phyloP scores from a whole-genome alignment of 2,888 invertebrate genomes.

The Cheilosia scutellata region DNA sequence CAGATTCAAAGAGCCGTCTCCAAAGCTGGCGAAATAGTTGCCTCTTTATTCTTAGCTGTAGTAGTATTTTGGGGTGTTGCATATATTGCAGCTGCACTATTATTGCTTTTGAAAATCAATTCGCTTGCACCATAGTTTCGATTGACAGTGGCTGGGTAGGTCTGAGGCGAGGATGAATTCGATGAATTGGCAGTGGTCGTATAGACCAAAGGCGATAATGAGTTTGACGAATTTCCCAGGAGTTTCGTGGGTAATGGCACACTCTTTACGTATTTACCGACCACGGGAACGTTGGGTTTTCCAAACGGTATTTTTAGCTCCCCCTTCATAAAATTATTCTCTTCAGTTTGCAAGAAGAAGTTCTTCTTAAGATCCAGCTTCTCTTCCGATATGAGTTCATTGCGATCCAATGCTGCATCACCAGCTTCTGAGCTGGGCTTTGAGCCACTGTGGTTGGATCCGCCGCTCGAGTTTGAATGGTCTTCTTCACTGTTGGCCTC shows the following conservation, averaged over 20 bases:
- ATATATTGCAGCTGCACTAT: slow-evolving; percentile 44
- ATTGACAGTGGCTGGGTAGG: slow-evolving; percentile 38
- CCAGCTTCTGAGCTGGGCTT: slow-evolving; percentile 84
- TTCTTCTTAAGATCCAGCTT: slow-evolving; percentile 82
- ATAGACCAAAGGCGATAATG: slow-evolving; percentile 19
- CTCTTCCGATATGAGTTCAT: slow-evolving; percentile 78
- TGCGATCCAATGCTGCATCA: slow-evolving; percentile 64
- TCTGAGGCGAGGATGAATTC: slow-evolving; percentile 19
- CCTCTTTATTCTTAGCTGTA: slow-evolving; percentile 59
- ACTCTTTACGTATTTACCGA: slow-evolving; percentile 37
- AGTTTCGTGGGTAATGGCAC: slow-evolving; percentile 12
- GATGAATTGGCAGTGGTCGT: slow-evolving; percentile 11
- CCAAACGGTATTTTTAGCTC: slow-evolving; percentile 79
- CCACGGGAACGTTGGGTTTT: slow-evolving; percentile 11
- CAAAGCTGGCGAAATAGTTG: slow-evolving; percentile 63
- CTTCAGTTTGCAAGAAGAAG: slow-evolving; percentile 83
- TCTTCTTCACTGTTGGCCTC: slow-evolving; percentile 93
- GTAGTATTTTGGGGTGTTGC: slow-evolving; percentile 53
- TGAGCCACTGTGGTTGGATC: slow-evolving; percentile 85
- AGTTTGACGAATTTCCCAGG: slow-evolving; percentile 10
- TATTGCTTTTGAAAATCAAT: slow-evolving; percentile 66
- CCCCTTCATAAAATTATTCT: slow-evolving; percentile 84
- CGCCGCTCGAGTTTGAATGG: slow-evolving; percentile 86
- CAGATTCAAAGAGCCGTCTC: slow-evolving; percentile 71
- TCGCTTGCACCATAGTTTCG: slow-evolving; percentile 57